Evolutionary conservation across 2,797 vertebrate genomes (phyloP), one percentile per base, ranked within the genome.

Genomic region (Amblyopsis hoosieri): DNA sequence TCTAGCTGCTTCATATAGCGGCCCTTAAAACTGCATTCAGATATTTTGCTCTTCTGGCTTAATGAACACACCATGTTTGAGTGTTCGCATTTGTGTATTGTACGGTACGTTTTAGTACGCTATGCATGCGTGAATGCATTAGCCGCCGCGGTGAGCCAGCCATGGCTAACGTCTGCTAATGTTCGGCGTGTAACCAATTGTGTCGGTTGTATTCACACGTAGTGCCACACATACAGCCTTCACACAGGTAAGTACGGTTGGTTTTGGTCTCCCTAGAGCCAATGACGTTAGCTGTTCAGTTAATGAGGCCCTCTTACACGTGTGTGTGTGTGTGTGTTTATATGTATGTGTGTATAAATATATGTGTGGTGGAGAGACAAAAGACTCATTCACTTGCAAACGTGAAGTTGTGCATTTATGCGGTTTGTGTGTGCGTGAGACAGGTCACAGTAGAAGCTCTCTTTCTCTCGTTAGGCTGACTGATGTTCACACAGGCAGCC

Each of bases 401-500:
- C 59, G 48, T 66, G 19, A 37, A 37, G 33, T 37, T 7, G 71
- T 55, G 72, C n/a, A 42, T 69, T 65, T 71, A 71, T 74, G 75
- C 67, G 59, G 66, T 50, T n/a, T 17, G 60, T 17, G 62, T 23
- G 23, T 54, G 57, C 37, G 61, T 19, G 59, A 6, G n/a, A 31
- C 55, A 63, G 59, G 77, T 50, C 42, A 4, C 56, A 65, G 69
- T 45, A 54, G 72, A 45, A 69, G 80, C 80, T 83, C 66, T 66
- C 73, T 74, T 33, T 74, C 72, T 79, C 89, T 90, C 75, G 85
- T 92, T 91, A 90, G 75, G 78, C 85, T 92, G 91, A 92, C 81
- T 90, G 88, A 90, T 92, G 89, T 90, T 93, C 87, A 82, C 85
- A 73, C 79, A 82, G 80, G 79, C 85, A 87, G 78, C 83, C 90